A percentile compares a stretch with the other conserved stretches of the same genome.
These are phyloP conservation scores for Heterocephalus glaber DNA, from an alignment of 2,113 vertebrate genomes.

Conservation along the genomic window DNA sequence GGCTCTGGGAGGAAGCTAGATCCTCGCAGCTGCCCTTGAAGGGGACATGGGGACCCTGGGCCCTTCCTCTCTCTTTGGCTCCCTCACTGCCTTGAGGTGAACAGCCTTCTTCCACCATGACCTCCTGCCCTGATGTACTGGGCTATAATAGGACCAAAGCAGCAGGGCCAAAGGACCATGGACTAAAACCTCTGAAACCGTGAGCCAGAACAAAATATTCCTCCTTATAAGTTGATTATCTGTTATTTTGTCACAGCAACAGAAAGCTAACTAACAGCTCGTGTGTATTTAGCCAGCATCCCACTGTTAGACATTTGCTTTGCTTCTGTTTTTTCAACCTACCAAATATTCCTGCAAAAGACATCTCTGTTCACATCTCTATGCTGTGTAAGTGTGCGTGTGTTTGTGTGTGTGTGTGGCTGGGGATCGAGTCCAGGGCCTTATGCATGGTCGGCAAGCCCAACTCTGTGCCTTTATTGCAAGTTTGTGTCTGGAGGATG, in stretches of 20 bases:
- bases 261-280: neutral
- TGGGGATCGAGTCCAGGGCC: neutral
- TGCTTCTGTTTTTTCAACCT: neutral
- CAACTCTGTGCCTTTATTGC: neutral
- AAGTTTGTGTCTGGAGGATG: neutral
- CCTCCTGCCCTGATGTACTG: neutral
- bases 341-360: neutral
- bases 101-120: too few species aligned
- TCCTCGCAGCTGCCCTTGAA: too few species aligned
- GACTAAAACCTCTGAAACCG: neutral
- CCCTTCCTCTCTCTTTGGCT: neutral
- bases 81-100: neutral
- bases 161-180: neutral
- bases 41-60: neutral
- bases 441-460: neutral
- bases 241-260: neutral
- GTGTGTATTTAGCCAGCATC: accelerated
- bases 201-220: neutral
- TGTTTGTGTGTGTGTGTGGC: neutral
- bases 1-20: too few species aligned
- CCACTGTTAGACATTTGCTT: neutral
- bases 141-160: neutral
- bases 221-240: neutral
- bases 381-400: neutral
- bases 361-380: neutral